Conservation (phyloP, 2,113 vertebrate genomes). For the Cyphomyrus discorhynchus region DNA sequence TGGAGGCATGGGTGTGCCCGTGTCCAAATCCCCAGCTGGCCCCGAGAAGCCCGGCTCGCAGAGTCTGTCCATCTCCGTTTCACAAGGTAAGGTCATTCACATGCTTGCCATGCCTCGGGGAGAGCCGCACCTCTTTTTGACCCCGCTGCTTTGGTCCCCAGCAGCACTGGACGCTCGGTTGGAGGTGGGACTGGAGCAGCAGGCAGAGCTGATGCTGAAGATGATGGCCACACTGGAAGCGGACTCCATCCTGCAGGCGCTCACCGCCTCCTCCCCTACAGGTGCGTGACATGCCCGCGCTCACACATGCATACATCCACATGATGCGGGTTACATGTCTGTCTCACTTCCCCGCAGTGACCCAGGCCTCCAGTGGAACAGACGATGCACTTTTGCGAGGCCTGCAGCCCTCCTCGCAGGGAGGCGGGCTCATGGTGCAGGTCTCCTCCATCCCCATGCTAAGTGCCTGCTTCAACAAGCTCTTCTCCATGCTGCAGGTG, state of each 20-base stretch:
- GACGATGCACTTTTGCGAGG: slow-evolving; percentile 87
- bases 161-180: slow-evolving; percentile 90
- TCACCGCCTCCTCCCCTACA: slow-evolving; percentile 84
- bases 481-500: slow-evolving; percentile 95
- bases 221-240: slow-evolving; percentile 99
- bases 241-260: slow-evolving; percentile 91
- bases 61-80: slow-evolving; percentile 88
- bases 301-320: background rate
- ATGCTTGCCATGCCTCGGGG: background rate
- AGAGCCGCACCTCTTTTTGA: background rate
- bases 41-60: slow-evolving; percentile 89
- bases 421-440: slow-evolving; percentile 70
- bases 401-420: slow-evolving; percentile 71
- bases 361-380: slow-evolving; percentile 82
- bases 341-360: slow-evolving; percentile 55
- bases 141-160: background rate
- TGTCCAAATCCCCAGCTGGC: slow-evolving; percentile 79
- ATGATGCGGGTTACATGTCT: background rate
- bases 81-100: slow-evolving; percentile 72
- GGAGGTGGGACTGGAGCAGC: slow-evolving; percentile 94
- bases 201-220: slow-evolving; percentile 97
- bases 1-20: slow-evolving; percentile 87
- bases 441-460: slow-evolving; percentile 91
- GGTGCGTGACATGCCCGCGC: slow-evolving; percentile 50
- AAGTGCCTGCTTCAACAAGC: slow-evolving; percentile 95